Base-by-base conservation (phyloP, 2,113 vertebrate species). In the Acanthochromis polyacanthus region DNA sequence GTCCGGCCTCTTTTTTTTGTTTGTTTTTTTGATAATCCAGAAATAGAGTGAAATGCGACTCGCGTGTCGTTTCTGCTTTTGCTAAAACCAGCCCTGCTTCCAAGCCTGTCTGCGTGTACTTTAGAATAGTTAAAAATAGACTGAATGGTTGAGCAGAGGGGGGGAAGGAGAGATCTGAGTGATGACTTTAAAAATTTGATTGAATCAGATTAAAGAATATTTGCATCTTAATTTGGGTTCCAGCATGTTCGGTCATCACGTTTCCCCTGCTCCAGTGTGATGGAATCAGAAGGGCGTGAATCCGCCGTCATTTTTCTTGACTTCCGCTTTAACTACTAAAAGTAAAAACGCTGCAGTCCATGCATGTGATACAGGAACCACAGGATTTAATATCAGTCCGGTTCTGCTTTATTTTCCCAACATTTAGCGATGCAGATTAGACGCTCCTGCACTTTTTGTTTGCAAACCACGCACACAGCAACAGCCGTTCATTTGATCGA, bases 121-220 rank as follows among this genome's bases (percentile, higher is more conserved):
- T 85, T 73, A 70, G 87, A 81, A 74, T 59, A 80, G 87, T 87
- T 92, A 91, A 92, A 92, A 91, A 92, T 91, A 92, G 88, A 77
- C 74, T 1, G 22, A 90, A 82, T 73, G 73, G 73, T 65, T 85
- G 78, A 92, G 57, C 61, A 65, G 32, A 36, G 32, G 7, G 74
- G 53, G 57, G 53, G 63, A 67, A 65, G 65, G 58, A 78, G 48
- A 81, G 84, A 89, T 85, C 64, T 71, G 32, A 88, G 74, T 2
- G 51, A 86, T 80, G 69, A 79, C 58, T 87, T 80, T 72, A 75
- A 81, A 81, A 74, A 60, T 79, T 55, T 80, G 76, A 89, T 91
- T 80, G 20, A 81, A 60, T 82, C 58, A 64, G 79, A 82, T 78
- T 56, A 69, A 85, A 87, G 53, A 71, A 61, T 58, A 73, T 87